Evolutionary conservation across 2,888 invertebrate species (phyloP), one percentile per base, ranked within the genome.

Genomic region (Sabellastarte sp.): DNA sequence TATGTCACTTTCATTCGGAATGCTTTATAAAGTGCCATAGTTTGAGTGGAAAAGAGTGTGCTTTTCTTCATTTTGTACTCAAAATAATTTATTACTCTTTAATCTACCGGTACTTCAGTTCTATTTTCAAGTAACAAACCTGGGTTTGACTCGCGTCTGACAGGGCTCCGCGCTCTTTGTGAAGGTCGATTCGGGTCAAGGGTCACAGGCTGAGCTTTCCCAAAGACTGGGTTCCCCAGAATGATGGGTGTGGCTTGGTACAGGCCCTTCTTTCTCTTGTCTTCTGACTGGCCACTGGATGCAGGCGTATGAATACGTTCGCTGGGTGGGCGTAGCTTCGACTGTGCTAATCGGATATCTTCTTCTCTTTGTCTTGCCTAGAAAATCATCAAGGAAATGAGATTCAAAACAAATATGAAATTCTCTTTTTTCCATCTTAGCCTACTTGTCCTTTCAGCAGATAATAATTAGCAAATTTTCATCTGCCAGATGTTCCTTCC

Each of bases 171-270:
- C 41, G 41, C 41, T 15, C 41, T 10, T 20, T 41, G 41, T 15
- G 41, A 41, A 15, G 41, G 41, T 41, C 41, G 10, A 26, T 53
- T 53, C 28, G 53, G 53, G 28, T 53, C 24, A 5, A 26, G 5
- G 28, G 28, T 26, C 26, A 53, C 53, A 20, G 53, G 53, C 15
- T 53, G 4, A 26, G 53, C 15, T 5, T 53, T 53, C 24, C 53
- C 53, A 5, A n/a, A 53, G 5, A 53, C 53, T 20, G 53, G 53
- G 53, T 53, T 53, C 15, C 53, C 53, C 20, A 53, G 53, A 20
- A 53, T 53, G 28, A 53, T 53, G 28, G 53, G 53, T 24, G 53
- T 53, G 10, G 53, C 20, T 26, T n/a, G 53, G 53, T n/a, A 53
- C 4, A 53, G 20, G 20, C 53, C 53, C 24, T 53, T 53, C 28